Evolutionary conservation across 1,140 invertebrate species (phyloP), one percentile per base, ranked within the genome.

Genomic region (Hypothenemus hampei): DNA sequence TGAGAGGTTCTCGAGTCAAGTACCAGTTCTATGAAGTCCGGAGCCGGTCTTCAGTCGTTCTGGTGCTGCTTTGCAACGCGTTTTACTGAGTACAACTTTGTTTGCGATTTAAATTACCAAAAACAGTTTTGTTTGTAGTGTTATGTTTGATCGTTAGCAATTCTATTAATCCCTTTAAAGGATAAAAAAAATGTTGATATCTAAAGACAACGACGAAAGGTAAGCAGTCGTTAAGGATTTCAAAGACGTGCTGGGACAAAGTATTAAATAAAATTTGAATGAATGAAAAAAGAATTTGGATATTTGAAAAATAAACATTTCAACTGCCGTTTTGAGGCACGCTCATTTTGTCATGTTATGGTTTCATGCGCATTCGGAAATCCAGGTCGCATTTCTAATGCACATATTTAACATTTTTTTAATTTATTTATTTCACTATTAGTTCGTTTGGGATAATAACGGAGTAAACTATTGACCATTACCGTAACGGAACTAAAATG

Each of bases 171-270:
- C n/a, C 26, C n/a, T n/a, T n/a, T n/a, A n/a, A n/a, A n/a, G n/a
- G n/a, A 31, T 31, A 11, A 11, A 11, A 22, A 43, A 22, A 4
- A 45, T 45, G 43, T 11, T 45, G 2, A 45, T 45, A 10, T 45
- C 43, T 11, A 45, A 29, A 24, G 43, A 45, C 31, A 45, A 45
- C 18, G 43, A 45, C 13, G 43, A 45, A 29, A 18, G 43, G 43
- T 45, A 20, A 45, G 43, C n/a, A n/a, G n/a, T n/a, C n/a, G n/a
- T n/a, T n/a, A n/a, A n/a, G n/a, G n/a, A n/a, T n/a, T n/a, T n/a
- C n/a, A n/a, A n/a, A n/a, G n/a, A n/a, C n/a, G n/a, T n/a, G n/a
- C n/a, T n/a, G n/a, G n/a, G n/a, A n/a, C n/a, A n/a, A n/a, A n/a
- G n/a, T n/a, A n/a, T n/a, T n/a, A n/a, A n/a, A n/a, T n/a, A n/a